These are phyloP conservation scores for Lasioglossum baleicum DNA, from an alignment of 1,140 invertebrate genomes.

Conservation along the genomic window DNA sequence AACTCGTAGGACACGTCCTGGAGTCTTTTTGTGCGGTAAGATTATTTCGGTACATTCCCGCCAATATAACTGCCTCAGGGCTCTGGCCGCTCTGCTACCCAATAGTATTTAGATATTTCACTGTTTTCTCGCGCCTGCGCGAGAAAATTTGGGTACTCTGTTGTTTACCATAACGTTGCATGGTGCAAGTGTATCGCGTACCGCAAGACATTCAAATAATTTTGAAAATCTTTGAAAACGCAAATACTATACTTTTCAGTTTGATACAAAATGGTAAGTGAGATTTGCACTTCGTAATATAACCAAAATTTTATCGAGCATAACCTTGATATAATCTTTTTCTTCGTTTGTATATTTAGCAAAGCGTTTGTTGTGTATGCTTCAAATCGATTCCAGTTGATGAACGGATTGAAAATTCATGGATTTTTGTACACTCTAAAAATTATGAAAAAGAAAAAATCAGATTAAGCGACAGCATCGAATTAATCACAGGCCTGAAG, in stretches of 20 bases:
- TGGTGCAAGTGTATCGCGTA: background rate
- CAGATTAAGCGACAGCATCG: background rate
- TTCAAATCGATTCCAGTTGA: background rate
- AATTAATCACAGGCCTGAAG: constrained; percentile 32
- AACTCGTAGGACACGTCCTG: too few relatives aligned
- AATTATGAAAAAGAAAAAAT: background rate
- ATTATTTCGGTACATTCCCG: too few relatives aligned
- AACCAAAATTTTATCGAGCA: background rate
- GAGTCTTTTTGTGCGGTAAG: too few relatives aligned
- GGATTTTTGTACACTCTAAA: background rate
- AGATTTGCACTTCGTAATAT: background rate
- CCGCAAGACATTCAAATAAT: background rate
- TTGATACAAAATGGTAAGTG: background rate
- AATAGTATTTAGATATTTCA: too few relatives aligned
- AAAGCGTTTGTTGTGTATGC: constrained; percentile 44
- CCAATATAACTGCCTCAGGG: too few relatives aligned
- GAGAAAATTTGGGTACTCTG: too few relatives aligned
- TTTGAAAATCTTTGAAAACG: background rate
- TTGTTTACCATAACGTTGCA: background rate
- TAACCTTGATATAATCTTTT: background rate
- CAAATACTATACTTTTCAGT: background rate
- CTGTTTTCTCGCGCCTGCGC: too few relatives aligned
- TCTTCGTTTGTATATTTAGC: background rate
- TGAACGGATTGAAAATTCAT: constrained; percentile 4
- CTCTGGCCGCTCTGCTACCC: too few relatives aligned